phyloP scores from a whole-genome alignment of 1,140 invertebrate species.

The Dufourea novaeangliae region DNA sequence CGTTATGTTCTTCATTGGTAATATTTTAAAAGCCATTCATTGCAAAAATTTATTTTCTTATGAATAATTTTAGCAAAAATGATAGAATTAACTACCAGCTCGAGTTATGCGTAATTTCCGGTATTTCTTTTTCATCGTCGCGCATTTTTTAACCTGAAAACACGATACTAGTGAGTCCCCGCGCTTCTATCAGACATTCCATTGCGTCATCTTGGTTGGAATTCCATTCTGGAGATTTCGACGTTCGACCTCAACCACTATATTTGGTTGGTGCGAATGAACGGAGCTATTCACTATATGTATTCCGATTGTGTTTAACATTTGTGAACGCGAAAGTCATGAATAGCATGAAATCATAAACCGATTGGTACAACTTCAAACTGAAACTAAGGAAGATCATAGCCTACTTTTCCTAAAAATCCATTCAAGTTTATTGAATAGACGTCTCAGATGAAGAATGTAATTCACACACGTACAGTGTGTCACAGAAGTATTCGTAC shows the following conservation, averaged over 20 bases:
- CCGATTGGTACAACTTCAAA: background rate
- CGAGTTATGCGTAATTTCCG: background rate
- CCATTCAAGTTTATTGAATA: background rate
- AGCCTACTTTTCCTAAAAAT: background rate
- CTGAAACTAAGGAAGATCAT: background rate
- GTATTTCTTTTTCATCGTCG: background rate
- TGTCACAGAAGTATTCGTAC: too few relatives aligned
- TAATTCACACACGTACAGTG: too few relatives aligned
- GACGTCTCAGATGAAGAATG: too few relatives aligned
- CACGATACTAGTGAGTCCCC: constrained; percentile 10
- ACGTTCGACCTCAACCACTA: constrained; percentile 22
- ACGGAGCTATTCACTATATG: background rate
- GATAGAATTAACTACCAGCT: background rate
- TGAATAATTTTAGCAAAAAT: background rate
- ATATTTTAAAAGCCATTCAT: too few relatives aligned
- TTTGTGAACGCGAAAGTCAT: background rate
- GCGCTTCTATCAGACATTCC: constrained; percentile 22
- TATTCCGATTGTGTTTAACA: background rate
- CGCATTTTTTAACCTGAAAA: background rate
- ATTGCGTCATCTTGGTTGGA: constrained; percentile 32
- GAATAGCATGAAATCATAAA: background rate
- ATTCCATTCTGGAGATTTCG: constrained; percentile 40
- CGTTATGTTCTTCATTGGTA: too few relatives aligned
- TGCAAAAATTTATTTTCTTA: too few relatives aligned
- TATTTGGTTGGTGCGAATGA: constrained; percentile 26